A percentile compares a stretch with the other conserved stretches of the same genome.
phyloP scores from a whole-genome alignment of 2,797 vertebrate species.

The Scyliorhinus canicula region DNA sequence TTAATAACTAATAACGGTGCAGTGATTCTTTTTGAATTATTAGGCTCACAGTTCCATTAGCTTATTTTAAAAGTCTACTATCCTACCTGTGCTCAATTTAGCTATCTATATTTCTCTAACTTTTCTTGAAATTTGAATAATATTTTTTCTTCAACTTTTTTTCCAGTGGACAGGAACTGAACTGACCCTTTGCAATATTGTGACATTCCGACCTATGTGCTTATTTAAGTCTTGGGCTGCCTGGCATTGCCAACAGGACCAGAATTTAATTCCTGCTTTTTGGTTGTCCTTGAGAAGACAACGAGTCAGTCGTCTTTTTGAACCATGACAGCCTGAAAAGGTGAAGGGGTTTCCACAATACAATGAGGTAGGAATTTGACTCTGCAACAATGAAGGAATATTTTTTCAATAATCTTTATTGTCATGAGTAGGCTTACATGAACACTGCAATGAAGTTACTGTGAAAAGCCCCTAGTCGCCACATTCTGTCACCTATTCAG shows the following conservation, averaged over 20 bases:
- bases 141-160: background rate
- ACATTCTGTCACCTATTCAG: too few species aligned
- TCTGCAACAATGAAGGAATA: background rate
- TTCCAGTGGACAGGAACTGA: too few species aligned
- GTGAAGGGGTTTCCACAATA: background rate
- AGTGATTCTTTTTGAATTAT: background rate
- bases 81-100: background rate
- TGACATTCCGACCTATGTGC: too few species aligned
- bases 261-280: background rate
- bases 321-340: too few species aligned
- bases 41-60: background rate
- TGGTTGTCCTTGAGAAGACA: background rate
- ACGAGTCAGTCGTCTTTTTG: too few species aligned
- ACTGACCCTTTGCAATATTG: background rate
- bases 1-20: background rate
- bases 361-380: background rate
- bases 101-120: background rate
- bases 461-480: too few species aligned
- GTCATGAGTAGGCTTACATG: too few species aligned
- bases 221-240: background rate
- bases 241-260: background rate
- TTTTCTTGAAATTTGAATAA: background rate
- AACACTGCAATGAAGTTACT: too few species aligned
- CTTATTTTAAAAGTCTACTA: slow-evolving; percentile 3
- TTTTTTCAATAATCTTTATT: too few species aligned